Evolutionary conservation across 1,140 invertebrate genomes (phyloP).

Genomic region (Papilio polytes): DNA sequence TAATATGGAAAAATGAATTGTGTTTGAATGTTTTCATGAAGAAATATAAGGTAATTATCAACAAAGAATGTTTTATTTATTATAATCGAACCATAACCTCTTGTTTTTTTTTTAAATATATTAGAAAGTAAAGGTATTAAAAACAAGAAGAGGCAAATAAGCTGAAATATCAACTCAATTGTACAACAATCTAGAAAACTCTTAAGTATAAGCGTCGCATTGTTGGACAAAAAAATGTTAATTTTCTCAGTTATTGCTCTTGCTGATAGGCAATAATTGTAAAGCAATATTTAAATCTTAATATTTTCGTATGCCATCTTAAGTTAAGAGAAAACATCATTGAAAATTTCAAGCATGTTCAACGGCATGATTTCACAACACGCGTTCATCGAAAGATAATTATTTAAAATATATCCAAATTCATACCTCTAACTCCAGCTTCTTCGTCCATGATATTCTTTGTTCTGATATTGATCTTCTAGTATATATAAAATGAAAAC

Average conservation of each 20-base stretch:
- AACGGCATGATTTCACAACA: conserved; percentile 46
- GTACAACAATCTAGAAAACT: conserved; percentile 5
- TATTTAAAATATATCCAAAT: conserved; percentile 40
- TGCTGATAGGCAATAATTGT: neutral
- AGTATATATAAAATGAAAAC: conserved; percentile 54
- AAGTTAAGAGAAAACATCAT: neutral
- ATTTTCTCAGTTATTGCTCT: neutral
- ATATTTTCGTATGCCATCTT: neutral
- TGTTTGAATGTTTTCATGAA: neutral
- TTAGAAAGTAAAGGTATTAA: neutral
- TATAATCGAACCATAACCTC: neutral
- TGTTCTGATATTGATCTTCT: conserved; percentile 42
- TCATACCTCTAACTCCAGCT: conserved; percentile 65
- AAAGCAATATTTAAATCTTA: neutral
- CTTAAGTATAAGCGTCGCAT: neutral
- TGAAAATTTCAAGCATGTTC: conserved; percentile 14
- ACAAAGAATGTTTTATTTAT: neutral
- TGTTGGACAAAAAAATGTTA: neutral
- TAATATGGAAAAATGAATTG: too few species aligned
- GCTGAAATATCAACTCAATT: neutral
- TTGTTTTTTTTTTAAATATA: neutral
- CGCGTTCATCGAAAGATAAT: conserved; percentile 44
- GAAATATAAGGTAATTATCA: neutral
- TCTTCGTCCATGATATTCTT: conserved; percentile 67
- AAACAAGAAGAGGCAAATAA: neutral